phyloP scores from a whole-genome alignment of 1,140 invertebrate genomes.

The Aricia agestis region DNA sequence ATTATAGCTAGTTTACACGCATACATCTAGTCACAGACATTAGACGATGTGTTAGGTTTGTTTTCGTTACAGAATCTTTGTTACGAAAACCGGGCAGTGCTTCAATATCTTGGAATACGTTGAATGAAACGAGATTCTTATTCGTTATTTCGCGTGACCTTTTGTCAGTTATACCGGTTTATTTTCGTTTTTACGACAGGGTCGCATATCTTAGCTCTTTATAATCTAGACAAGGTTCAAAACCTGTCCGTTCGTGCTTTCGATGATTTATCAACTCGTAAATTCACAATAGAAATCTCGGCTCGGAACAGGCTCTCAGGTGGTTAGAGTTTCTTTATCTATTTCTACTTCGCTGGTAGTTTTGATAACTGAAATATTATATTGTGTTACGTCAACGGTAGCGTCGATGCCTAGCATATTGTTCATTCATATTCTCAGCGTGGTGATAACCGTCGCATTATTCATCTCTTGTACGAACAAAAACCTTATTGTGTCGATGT shows the following conservation, averaged over 20 bases:
- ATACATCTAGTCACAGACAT: too few species aligned
- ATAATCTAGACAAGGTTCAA: slow-evolving; percentile 7
- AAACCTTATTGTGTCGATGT: neutral
- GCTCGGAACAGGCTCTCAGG: neutral
- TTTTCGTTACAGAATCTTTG: too few species aligned
- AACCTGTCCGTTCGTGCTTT: slow-evolving; percentile 4
- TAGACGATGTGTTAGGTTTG: too few species aligned
- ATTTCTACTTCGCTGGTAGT: neutral
- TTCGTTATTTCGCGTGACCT: slow-evolving; percentile 11
- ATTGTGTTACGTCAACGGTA: neutral
- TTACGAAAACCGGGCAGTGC: too few species aligned
- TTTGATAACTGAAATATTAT: neutral
- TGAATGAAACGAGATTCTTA: slow-evolving; percentile 7
- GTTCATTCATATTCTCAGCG: slow-evolving; percentile 1
- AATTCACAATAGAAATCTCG: slow-evolving; percentile 6
- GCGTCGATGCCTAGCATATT: neutral
- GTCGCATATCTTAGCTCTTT: slow-evolving; percentile 10
- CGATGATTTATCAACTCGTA: slow-evolving; percentile 12
- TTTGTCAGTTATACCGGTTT: slow-evolving; percentile 13
- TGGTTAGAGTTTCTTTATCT: neutral
- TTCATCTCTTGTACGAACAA: neutral
- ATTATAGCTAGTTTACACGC: too few species aligned
- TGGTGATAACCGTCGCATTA: neutral
- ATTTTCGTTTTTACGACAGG: slow-evolving; percentile 14
- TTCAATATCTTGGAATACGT: neutral